phyloP scores from a whole-genome alignment of 1,140 invertebrate species.

The Parasteatoda tepidariorum region DNA sequence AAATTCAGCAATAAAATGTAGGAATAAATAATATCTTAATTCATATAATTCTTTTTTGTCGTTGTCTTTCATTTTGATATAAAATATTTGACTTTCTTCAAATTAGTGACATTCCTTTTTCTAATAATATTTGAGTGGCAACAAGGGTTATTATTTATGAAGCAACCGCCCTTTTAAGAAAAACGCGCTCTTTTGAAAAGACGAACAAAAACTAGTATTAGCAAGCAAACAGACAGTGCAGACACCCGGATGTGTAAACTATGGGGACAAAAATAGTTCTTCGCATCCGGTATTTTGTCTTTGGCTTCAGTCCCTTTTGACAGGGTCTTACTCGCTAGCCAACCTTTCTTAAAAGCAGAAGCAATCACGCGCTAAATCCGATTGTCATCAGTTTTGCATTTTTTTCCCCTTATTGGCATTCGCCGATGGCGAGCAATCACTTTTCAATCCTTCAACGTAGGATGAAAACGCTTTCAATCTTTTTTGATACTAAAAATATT shows the following conservation, averaged over 20 bases:
- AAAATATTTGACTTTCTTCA: no score
- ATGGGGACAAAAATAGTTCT: slow-evolving; percentile 48
- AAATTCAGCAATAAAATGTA: no score
- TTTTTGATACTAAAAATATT: not conserved
- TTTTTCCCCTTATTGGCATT: not conserved
- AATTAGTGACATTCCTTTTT: no score
- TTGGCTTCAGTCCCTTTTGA: not conserved
- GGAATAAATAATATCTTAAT: no score
- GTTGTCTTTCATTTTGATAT: no score
- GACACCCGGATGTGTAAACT: slow-evolving; percentile 53
- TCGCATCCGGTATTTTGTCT: slow-evolving; percentile 54
- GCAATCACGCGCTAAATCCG: slow-evolving; percentile 43
- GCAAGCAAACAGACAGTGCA: slow-evolving; percentile 36
- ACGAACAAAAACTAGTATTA: not conserved
- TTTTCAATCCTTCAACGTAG: not conserved
- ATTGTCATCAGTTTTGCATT: slow-evolving; percentile 21
- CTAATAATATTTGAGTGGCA: not conserved
- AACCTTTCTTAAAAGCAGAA: not conserved
- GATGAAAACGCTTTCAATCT: not conserved
- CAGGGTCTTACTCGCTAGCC: not conserved
- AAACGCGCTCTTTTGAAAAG: not conserved
- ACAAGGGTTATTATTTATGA: slow-evolving; percentile 39
- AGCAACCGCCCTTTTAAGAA: not conserved
- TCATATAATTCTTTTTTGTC: no score
- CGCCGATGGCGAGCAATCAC: not conserved